Percentiles rank a stretch among this genome's conserved stretches.
These are phyloP conservation scores for Podargus strigoides DNA, from an alignment of 2,797 vertebrate genomes.

Conservation along the genomic window DNA sequence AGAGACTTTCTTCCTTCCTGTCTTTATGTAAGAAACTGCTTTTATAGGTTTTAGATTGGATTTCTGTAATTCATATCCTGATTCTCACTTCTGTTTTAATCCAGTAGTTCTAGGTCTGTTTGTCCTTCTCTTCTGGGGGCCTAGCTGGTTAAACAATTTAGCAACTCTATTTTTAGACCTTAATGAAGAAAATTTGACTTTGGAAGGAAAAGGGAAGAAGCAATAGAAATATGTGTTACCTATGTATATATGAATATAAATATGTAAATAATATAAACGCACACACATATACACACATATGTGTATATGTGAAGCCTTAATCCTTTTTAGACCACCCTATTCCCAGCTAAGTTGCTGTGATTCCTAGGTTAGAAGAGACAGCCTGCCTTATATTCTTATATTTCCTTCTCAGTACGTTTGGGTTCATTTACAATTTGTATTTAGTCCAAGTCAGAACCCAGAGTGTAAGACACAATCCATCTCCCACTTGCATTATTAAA, in stretches of 20 bases:
- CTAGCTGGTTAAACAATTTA: background rate
- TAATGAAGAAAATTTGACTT: background rate
- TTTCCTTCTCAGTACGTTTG: background rate
- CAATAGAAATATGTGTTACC: background rate
- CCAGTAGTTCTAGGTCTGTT: background rate
- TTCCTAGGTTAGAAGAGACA: background rate
- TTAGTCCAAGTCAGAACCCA: background rate
- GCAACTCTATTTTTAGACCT: background rate
- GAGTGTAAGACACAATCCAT: background rate
- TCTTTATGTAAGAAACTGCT: background rate
- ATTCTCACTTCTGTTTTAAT: background rate
- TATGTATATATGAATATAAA: background rate
- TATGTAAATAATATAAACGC: background rate
- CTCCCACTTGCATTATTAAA: background rate
- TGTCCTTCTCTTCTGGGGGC: background rate
- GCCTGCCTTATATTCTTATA: background rate
- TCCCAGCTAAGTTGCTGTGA: background rate
- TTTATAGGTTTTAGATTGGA: background rate
- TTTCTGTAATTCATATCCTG: background rate
- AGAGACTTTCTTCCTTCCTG: background rate
- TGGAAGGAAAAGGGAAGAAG: background rate
- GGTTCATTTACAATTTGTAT: background rate
- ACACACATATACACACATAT: rapidly evolving
- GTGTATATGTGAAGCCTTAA: background rate
- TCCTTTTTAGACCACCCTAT: background rate